Conservation (phyloP, 2,113 vertebrate genomes). For the Grus americana region DNA sequence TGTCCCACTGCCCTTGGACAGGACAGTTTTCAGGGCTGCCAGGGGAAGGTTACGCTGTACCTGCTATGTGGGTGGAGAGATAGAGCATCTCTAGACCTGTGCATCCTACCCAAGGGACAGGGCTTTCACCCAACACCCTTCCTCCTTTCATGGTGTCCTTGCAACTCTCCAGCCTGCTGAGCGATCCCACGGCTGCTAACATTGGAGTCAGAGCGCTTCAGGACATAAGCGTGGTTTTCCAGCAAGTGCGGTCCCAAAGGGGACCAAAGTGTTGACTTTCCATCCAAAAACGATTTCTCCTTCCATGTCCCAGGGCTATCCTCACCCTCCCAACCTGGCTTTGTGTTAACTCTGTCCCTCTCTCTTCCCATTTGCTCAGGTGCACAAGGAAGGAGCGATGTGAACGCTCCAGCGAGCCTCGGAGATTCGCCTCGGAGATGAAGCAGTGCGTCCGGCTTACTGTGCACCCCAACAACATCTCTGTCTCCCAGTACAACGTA, state of each 20-base stretch:
- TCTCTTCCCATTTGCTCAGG: conserved; percentile 69
- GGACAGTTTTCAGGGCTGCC: background rate
- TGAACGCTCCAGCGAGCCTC: conserved; percentile 89
- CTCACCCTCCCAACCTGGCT: background rate
- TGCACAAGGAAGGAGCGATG: conserved; percentile 95
- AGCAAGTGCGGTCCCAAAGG: accelerated
- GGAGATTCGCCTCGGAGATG: conserved; percentile 93
- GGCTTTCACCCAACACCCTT: background rate
- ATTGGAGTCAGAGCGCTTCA: background rate
- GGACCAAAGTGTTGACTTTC: background rate
- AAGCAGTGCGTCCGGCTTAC: conserved; percentile 96
- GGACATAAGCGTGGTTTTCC: accelerated
- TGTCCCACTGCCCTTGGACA: background rate
- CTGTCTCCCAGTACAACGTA: conserved; percentile 95
- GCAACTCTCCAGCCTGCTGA: background rate
- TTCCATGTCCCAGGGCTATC: background rate
- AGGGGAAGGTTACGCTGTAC: background rate
- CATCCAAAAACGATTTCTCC: accelerated
- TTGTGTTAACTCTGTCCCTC: background rate
- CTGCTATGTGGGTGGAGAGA: too few species aligned
- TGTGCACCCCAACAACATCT: conserved; percentile 98
- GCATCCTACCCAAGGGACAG: background rate
- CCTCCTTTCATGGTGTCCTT: background rate
- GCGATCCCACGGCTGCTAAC: accelerated
- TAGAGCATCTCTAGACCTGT: background rate